Conservation (phyloP, 2,797 vertebrate genomes). For the Coregonus sp. region DNA sequence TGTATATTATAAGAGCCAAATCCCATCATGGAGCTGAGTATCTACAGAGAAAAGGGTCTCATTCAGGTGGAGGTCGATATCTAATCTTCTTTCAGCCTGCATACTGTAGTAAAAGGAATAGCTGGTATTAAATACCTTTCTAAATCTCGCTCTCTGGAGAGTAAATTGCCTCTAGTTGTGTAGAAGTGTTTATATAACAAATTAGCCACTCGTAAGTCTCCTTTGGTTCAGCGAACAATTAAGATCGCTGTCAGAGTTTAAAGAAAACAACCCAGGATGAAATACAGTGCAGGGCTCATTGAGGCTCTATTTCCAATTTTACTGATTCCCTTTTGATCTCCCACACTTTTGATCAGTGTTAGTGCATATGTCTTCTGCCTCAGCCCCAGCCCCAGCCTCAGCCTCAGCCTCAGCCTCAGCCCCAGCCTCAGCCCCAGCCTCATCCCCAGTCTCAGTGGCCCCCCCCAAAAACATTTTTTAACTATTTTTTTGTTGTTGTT, state of each 20-base stretch:
- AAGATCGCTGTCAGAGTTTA: conserved; percentile 10
- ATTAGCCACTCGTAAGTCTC: conserved; percentile 18
- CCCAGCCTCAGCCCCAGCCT: background rate
- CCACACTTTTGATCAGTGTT: background rate
- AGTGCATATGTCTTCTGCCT: background rate
- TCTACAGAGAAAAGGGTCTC: conserved; percentile 1
- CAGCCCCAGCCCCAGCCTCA: background rate
- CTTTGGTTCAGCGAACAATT: conserved; percentile 30
- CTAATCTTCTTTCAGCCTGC: conserved; percentile 8
- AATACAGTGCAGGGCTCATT: conserved; percentile 10
- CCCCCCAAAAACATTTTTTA: too few species aligned
- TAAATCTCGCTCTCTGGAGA: background rate
- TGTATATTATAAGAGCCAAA: background rate
- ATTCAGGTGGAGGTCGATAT: conserved; percentile 6
- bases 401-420: background rate
- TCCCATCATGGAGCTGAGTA: background rate
- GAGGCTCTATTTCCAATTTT: background rate
- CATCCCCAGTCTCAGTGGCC: background rate
- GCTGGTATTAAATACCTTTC: conserved; percentile 1
- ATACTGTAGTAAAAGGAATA: conserved; percentile 17
- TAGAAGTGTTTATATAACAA: conserved; percentile 36
- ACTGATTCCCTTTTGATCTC: background rate
- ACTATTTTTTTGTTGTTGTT: too few species aligned
- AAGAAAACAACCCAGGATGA: conserved; percentile 6
- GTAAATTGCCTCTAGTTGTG: conserved; percentile 3